Evolutionary conservation across 2,797 vertebrate genomes (phyloP).

Genomic region (Anisognathus igniventris): DNA sequence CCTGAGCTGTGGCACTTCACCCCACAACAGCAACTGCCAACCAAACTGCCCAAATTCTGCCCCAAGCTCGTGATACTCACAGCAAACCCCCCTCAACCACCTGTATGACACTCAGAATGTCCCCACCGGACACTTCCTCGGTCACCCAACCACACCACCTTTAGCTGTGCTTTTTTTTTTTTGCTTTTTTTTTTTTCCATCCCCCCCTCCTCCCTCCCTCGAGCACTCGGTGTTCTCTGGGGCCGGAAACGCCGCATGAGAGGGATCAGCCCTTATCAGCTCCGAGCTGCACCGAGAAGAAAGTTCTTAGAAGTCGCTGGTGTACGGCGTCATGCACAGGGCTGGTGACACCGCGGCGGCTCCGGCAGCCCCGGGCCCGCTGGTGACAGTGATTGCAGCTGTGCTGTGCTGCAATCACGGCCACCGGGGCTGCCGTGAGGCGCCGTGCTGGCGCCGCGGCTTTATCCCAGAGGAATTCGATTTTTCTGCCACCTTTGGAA

Average conservation of each 20-base stretch:
- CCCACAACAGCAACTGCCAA: background rate
- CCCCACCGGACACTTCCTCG: background rate
- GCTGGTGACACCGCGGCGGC: background rate
- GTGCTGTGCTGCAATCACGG: background rate
- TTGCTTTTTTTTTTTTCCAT: background rate
- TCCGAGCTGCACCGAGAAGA: background rate
- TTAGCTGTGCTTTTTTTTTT: background rate
- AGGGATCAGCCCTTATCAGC: constrained; percentile 37
- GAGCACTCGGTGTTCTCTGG: constrained; percentile 15
- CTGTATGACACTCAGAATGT: background rate
- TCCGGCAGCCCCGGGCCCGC: background rate
- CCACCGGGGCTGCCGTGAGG: background rate
- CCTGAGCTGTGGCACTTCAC: background rate
- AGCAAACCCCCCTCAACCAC: background rate
- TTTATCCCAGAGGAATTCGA: background rate
- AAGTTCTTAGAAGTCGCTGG: constrained; percentile 51
- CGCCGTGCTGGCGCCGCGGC: rapidly evolving
- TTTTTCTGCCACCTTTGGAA: background rate
- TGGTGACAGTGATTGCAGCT: constrained; percentile 2
- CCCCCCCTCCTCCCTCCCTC: background rate
- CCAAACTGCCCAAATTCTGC: background rate
- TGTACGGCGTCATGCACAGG: background rate
- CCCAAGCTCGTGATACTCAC: rapidly evolving
- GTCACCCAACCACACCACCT: background rate
- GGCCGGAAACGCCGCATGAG: constrained; percentile 8